Percentiles rank a stretch among this genome's conserved stretches.
These are phyloP conservation scores for Acleris sparsana DNA, from an alignment of 2,888 invertebrate species.

Conservation along the genomic window DNA sequence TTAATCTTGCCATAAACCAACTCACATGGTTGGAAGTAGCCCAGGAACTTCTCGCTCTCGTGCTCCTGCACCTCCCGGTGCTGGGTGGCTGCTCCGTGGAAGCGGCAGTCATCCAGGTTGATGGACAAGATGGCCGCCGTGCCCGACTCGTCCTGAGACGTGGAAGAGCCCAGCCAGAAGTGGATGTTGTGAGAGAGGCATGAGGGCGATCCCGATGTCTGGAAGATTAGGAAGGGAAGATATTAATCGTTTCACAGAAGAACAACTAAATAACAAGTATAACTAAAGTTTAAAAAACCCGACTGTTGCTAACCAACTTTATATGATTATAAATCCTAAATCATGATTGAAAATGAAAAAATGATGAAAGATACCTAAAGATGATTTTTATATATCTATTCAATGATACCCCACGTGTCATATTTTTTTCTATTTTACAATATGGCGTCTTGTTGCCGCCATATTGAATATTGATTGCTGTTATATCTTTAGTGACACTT, in stretches of 20 bases:
- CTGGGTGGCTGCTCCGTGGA: constrained; percentile 93
- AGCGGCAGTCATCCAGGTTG: constrained; percentile 90
- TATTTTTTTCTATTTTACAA: too few relatives aligned
- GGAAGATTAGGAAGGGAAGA: constrained; percentile 22
- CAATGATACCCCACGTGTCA: too few relatives aligned
- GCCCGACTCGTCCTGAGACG: constrained; percentile 90
- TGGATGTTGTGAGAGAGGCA: constrained; percentile 90
- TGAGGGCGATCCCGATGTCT: constrained; percentile 59
- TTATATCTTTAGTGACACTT: neutral
- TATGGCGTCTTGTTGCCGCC: too few relatives aligned
- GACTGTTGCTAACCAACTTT: too few relatives aligned
- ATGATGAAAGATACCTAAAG: too few relatives aligned
- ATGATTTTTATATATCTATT: too few relatives aligned
- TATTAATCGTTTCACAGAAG: too few relatives aligned
- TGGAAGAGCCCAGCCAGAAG: constrained; percentile 93
- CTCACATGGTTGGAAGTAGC: constrained; percentile 88
- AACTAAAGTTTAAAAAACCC: too few relatives aligned
- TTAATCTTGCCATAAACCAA: neutral
- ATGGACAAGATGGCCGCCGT: constrained; percentile 90
- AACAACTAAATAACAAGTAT: too few relatives aligned
- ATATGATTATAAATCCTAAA: too few relatives aligned
- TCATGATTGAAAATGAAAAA: too few relatives aligned
- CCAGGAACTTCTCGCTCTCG: constrained; percentile 91
- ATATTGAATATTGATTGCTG: too few relatives aligned
- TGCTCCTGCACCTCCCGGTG: constrained; percentile 94